phyloP scores from a whole-genome alignment of 2,113 vertebrate genomes.

The Aptenodytes patagonicus region DNA sequence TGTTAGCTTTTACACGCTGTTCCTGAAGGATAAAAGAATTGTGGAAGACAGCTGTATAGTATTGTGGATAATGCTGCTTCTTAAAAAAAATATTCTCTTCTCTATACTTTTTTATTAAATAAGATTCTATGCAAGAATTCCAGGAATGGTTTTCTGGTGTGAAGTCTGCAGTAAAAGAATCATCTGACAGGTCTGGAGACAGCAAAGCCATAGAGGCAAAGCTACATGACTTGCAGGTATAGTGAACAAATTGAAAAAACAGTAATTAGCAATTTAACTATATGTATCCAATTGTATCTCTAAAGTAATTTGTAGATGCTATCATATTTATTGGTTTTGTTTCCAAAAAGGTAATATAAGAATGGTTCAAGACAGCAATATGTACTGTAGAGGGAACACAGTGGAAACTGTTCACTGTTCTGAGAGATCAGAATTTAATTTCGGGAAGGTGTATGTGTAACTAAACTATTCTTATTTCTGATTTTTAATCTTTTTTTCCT shows the following conservation, averaged over 20 bases:
- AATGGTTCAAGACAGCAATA: not conserved
- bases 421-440: not conserved
- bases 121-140: constrained; percentile 88
- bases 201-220: constrained; percentile 77
- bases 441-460: not conserved
- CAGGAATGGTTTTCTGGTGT: constrained; percentile 82
- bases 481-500: not conserved
- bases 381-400: not conserved
- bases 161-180: constrained; percentile 80
- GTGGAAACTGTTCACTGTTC: not conserved
- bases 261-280: not conserved
- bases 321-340: not conserved
- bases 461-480: not conserved
- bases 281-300: not conserved
- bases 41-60: not conserved
- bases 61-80: not conserved
- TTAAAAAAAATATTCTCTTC: not conserved
- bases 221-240: constrained; percentile 86
- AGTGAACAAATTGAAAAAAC: not conserved
- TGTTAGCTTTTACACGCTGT: not conserved
- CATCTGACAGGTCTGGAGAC: constrained; percentile 82
- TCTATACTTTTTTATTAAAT: constrained; percentile 1
- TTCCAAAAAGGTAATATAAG: not conserved
- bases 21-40: not conserved
- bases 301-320: not conserved